Conservation (phyloP, 2,113 vertebrate species). For the Planiliza haematocheilus region DNA sequence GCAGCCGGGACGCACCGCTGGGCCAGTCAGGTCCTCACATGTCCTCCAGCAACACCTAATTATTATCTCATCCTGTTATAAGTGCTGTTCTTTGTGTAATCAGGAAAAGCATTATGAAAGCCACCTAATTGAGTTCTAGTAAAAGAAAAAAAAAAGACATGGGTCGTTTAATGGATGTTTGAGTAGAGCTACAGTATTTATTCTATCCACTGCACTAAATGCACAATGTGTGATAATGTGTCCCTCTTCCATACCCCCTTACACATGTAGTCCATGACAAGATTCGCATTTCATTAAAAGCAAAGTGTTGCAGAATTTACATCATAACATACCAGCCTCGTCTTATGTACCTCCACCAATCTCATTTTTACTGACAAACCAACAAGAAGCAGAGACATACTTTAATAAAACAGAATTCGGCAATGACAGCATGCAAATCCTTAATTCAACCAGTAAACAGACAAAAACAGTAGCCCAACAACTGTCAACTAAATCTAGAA, state of each 20-base stretch:
- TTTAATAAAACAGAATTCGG: slow-evolving; percentile 80
- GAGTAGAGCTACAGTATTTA: slow-evolving; percentile 78
- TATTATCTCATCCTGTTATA: slow-evolving; percentile 39
- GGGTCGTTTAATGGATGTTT: slow-evolving; percentile 62
- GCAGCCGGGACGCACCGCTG: slow-evolving; percentile 63
- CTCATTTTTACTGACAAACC: slow-evolving; percentile 69
- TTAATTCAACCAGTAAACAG: slow-evolving; percentile 80
- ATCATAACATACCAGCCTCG: slow-evolving; percentile 64
- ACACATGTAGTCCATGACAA: slow-evolving; percentile 67
- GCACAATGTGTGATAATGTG: slow-evolving; percentile 71
- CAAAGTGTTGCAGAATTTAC: slow-evolving; percentile 68
- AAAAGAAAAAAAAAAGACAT: slow-evolving; percentile 59
- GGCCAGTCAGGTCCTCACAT: slow-evolving; percentile 73
- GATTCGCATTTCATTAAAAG: slow-evolving; percentile 70
- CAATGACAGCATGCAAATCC: slow-evolving; percentile 83
- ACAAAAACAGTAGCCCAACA: slow-evolving; percentile 77
- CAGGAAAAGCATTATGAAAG: slow-evolving; percentile 30
- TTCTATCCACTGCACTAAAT: slow-evolving; percentile 80
- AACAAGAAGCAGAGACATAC: slow-evolving; percentile 77
- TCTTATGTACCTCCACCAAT: slow-evolving; percentile 38
- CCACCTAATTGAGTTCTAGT: slow-evolving; percentile 12
- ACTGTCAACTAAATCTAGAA: slow-evolving; percentile 79
- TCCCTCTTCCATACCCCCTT: slow-evolving; percentile 36
- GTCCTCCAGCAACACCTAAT: slow-evolving; percentile 59
- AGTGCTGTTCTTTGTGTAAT: slow-evolving; percentile 23